phyloP scores from a whole-genome alignment of 1,140 invertebrate genomes.

The Pseudoatta argentina region DNA sequence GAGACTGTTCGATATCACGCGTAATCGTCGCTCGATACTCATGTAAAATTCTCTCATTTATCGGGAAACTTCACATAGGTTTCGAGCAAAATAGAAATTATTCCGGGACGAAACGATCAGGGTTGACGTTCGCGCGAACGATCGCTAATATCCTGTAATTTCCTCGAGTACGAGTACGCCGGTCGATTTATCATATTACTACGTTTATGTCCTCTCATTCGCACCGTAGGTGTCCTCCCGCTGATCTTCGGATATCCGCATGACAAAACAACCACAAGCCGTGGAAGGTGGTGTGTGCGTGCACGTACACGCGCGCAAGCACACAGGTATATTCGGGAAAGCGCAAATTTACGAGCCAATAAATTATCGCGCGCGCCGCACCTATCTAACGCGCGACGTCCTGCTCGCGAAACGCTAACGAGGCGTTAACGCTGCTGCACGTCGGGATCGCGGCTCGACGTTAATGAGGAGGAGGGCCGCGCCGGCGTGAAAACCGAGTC shows the following conservation, averaged over 20 bases:
- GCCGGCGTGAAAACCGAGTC: constrained; percentile 24
- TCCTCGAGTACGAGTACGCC: constrained; percentile 7
- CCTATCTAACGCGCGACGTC: constrained; percentile 74
- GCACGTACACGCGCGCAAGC: not conserved
- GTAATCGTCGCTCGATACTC: constrained; percentile 7
- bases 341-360: constrained; percentile 84
- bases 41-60: not conserved
- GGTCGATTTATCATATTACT: constrained; percentile 54
- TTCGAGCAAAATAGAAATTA: constrained; percentile 44
- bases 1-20: not conserved
- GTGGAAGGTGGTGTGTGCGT: constrained; percentile 40
- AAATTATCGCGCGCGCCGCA: constrained; percentile 79
- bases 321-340: constrained; percentile 80
- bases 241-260: not conserved
- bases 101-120: not conserved
- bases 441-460: constrained; percentile 68
- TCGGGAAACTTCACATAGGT: not conserved
- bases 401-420: constrained; percentile 80
- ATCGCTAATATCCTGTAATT: constrained; percentile 42
- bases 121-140: not conserved
- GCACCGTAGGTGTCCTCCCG: constrained; percentile 33
- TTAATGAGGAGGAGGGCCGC: constrained; percentile 76
- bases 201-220: constrained; percentile 20
- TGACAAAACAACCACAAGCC: constrained; percentile 57
- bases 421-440: constrained; percentile 78